Base-by-base conservation (phyloP, 2,888 invertebrate genomes). In the Eristalis arbustorum region DNA sequence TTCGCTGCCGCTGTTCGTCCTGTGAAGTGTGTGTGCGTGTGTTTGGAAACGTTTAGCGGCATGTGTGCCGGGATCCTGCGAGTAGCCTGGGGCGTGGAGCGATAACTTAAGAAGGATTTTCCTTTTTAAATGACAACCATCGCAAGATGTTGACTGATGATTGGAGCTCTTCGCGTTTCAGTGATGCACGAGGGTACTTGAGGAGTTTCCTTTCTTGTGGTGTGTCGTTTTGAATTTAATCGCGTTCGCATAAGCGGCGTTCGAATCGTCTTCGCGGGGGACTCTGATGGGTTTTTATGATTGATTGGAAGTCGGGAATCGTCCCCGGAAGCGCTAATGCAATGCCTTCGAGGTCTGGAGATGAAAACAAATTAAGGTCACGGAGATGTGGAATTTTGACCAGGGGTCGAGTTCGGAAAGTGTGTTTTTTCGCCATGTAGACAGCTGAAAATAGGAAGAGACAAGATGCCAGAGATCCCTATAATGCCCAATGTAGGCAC, bases 41-140 rank as follows among this genome's bases (percentile, higher is more conserved):
- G 42, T 61, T 72, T 34, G 4, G 40, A 42, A 71, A 61, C 61
- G 28, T 71, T 71, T 69, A 42, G 31, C 40, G 28, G 61, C 34
- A 61, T 71, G 71, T 49, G 49, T 49, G 49, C 6, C 18, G 49
- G 49, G 42, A 42, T 42, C n/a, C n/a, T 42, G 42, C n/a, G n/a
- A 61, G 61, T 42, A 28, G 61, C 61, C 61, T 68, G n/a, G 18
- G 67, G 67, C 31, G 56, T 42, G 31, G 13, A 56, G 11, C n/a
- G 18, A 56, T 68, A 31, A 56, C 14, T 56, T 31, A 28, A 14
- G 56, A 31, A 14, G 31, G 62, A 62, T 62, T 62, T 14, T 62
- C n/a, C 28, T 62, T 62, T 28, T 62, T n/a, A 31, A 31, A 28
- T 62, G 62, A 28, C 25, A 28, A 28, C 23, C 31, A 28, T 13